These are phyloP conservation scores for Scrobipalpa atriplicella DNA, from an alignment of 2,888 invertebrate genomes.

Conservation along the genomic window DNA sequence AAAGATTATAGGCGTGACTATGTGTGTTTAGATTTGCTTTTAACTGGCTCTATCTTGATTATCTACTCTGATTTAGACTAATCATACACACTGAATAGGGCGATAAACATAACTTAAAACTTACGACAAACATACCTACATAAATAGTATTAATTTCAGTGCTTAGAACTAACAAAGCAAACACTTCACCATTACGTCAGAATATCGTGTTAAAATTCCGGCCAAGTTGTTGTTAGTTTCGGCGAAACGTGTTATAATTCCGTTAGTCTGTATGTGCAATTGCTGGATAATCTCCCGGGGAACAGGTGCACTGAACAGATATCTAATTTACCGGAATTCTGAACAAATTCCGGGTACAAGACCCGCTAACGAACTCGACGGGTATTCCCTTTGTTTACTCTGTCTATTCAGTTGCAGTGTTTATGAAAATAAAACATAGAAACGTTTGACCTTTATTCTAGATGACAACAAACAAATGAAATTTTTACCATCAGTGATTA, in stretches of 20 bases:
- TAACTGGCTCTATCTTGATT: no score
- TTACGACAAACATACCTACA: no score
- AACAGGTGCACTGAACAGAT: constrained; percentile 17
- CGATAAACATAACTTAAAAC: no score
- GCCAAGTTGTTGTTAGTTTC: constrained; percentile 8
- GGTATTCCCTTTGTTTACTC: constrained; percentile 11
- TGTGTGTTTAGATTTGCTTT: neutral
- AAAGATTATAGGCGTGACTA: no score
- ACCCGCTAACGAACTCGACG: constrained; percentile 4
- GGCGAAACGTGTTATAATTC: constrained; percentile 13
- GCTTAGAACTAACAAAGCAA: neutral
- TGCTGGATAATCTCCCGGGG: constrained; percentile 5
- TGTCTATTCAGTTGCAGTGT: neutral
- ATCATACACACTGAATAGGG: no score
- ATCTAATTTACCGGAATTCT: constrained; percentile 17
- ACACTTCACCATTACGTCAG: neutral
- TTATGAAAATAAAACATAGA: no score
- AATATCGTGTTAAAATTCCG: neutral
- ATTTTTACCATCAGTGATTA: no score
- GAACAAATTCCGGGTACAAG: constrained; percentile 9
- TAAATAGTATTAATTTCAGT: no score
- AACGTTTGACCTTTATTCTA: no score
- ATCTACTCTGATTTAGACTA: no score
- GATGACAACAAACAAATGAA: no score
- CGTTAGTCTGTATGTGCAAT: constrained; percentile 13